Evolutionary conservation across 2,797 vertebrate species (phyloP).

Genomic region (Gadopsis bispinosus): DNA sequence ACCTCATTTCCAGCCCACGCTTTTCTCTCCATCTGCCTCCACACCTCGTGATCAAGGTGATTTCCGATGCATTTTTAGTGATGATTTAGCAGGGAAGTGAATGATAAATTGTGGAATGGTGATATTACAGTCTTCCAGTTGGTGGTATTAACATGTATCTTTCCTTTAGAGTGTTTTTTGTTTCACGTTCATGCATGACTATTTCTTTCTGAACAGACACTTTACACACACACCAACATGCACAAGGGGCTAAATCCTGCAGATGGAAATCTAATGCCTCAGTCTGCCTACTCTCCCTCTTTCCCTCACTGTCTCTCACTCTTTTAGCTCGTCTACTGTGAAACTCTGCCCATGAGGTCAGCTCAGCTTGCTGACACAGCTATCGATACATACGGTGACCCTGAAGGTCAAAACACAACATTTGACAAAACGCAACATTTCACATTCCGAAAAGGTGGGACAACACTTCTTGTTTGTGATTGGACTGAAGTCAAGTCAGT

Average conservation of each 20-base stretch:
- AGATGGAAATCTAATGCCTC: constrained; percentile 63
- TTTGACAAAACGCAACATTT: no score
- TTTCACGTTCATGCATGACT: constrained; percentile 2
- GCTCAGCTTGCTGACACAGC: constrained; percentile 70
- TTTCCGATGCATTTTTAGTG: constrained; percentile 69
- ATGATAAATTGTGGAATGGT: constrained; percentile 37
- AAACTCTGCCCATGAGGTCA: constrained; percentile 63
- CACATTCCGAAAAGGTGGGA: no score
- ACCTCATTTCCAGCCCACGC: constrained; percentile 47
- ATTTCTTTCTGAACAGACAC: constrained; percentile 15
- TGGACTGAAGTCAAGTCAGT: no score
- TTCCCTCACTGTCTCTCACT: constrained; percentile 30
- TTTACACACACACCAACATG: constrained; percentile 10
- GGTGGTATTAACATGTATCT: constrained; percentile 21
- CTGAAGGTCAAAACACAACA: no score
- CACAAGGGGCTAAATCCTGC: constrained; percentile 34
- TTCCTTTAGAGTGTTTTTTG: constrained; percentile 36
- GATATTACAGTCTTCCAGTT: constrained; percentile 30
- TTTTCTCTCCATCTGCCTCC: constrained; percentile 30
- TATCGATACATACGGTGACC: constrained; percentile 59
- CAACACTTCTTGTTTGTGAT: no score
- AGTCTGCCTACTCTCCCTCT: constrained; percentile 25
- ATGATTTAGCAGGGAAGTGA: constrained; percentile 52
- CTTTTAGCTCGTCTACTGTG: constrained; percentile 56
- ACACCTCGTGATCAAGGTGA: constrained; percentile 17